These are phyloP conservation scores for Drosophila sucinea DNA, from an alignment of 1,140 invertebrate genomes.

Conservation along the genomic window DNA sequence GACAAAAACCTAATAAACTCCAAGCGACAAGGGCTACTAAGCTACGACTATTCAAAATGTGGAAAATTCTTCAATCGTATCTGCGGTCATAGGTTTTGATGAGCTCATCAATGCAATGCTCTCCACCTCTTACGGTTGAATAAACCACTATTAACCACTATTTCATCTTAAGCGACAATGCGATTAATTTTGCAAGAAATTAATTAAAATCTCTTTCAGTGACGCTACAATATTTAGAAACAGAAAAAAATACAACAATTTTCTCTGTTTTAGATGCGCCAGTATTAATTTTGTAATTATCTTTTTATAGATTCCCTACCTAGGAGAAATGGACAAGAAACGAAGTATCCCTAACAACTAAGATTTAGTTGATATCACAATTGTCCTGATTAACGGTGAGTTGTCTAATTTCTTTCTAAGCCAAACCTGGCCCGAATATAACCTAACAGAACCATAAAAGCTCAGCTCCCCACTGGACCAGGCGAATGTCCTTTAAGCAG, in stretches of 20 bases:
- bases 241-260: neutral
- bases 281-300: too few species aligned
- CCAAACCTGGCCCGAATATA: too few species aligned
- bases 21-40: neutral
- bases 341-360: too few species aligned
- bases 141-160: neutral
- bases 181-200: neutral
- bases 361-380: too few species aligned
- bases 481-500: too few species aligned
- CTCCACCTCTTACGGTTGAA: neutral
- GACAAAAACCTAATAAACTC: slow-evolving; percentile 41
- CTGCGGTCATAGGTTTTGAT: neutral
- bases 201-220: neutral
- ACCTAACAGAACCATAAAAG: too few species aligned
- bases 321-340: too few species aligned
- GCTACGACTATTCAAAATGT: slow-evolving; percentile 21
- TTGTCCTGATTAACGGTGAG: too few species aligned
- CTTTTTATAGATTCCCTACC: too few species aligned
- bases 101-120: slow-evolving; percentile 1
- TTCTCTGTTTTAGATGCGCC: too few species aligned
- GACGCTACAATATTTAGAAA: neutral
- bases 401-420: too few species aligned
- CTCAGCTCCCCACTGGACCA: too few species aligned
- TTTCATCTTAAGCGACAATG: neutral
- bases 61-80: slow-evolving; percentile 1